Evolutionary conservation across 2,113 vertebrate species (phyloP).

Genomic region (Noctilio leporinus): DNA sequence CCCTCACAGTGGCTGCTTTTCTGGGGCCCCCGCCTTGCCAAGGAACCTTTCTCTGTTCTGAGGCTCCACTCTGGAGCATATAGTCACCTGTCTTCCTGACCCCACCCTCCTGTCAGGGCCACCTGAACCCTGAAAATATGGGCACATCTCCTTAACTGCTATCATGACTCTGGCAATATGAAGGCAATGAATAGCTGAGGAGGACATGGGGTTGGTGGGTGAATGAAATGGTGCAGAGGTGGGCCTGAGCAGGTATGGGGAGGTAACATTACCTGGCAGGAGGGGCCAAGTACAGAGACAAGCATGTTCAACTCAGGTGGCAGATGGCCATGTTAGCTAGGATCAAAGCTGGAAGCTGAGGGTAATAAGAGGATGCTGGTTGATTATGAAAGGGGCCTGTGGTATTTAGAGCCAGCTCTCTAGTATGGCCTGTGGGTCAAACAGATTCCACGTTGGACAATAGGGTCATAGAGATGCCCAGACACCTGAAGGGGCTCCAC

Average conservation of each 20-base stretch:
- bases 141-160: background rate
- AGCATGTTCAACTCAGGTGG: background rate
- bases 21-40: background rate
- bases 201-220: background rate
- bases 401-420: background rate
- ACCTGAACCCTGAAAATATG: background rate
- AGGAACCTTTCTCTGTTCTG: rapidly evolving
- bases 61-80: background rate
- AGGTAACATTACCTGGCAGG: too few species aligned
- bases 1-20: background rate
- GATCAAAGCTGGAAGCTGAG: too few species aligned
- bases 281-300: background rate
- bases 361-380: background rate
- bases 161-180: background rate
- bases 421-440: background rate
- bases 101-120: background rate
- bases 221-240: background rate
- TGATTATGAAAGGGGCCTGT: background rate
- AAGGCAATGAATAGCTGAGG: background rate
- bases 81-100: background rate
- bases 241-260: background rate
- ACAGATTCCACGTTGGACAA: background rate
- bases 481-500: background rate
- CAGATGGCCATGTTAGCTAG: background rate
- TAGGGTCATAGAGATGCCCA: background rate